phyloP scores from a whole-genome alignment of 2,888 invertebrate species.

The Sarcophaga carnaria region DNA sequence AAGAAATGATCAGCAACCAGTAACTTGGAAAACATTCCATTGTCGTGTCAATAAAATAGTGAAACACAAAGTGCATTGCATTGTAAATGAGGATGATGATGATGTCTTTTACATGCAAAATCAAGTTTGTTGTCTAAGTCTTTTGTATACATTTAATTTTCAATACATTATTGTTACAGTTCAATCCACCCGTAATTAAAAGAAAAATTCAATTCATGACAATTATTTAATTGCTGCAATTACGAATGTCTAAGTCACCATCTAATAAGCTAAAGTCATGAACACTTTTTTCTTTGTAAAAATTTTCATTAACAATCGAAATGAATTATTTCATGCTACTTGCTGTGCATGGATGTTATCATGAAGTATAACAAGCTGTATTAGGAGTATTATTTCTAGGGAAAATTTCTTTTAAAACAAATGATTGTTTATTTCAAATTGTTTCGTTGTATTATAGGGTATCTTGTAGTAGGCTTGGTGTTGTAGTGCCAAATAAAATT shows the following conservation, averaged over 20 bases:
- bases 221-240: constrained; percentile 16
- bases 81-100: no score
- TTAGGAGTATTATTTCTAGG: neutral
- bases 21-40: no score
- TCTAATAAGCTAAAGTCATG: no score
- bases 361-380: neutral
- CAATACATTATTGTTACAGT: neutral
- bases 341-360: neutral
- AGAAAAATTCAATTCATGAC: constrained; percentile 30
- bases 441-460: neutral
- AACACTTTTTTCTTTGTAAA: no score
- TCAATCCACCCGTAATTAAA: constrained; percentile 2
- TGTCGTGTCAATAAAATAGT: no score
- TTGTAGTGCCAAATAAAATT: neutral
- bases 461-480: neutral
- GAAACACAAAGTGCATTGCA: no score
- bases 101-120: neutral
- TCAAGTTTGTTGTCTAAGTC: neutral
- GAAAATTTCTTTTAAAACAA: neutral
- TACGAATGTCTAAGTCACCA: neutral
- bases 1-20: no score
- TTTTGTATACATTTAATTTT: neutral
- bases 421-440: neutral
- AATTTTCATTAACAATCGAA: no score
- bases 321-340: neutral